phyloP scores from a whole-genome alignment of 1,140 invertebrate species.

The Varroa destructor region DNA sequence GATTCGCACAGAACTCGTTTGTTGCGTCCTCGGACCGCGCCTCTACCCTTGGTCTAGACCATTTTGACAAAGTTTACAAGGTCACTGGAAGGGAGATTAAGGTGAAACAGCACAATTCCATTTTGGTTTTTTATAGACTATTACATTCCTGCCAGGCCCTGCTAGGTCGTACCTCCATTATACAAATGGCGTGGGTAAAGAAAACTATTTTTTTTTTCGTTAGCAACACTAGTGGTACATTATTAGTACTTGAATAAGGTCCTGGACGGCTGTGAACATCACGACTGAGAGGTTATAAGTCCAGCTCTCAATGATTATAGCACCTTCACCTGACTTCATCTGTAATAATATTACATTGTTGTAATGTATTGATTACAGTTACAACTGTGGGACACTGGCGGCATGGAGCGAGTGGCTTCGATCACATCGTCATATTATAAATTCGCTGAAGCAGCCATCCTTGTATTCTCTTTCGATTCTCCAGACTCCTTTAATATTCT shows the following conservation, averaged over 20 bases:
- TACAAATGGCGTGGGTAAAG: no score
- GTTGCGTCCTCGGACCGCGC: constrained; percentile 58
- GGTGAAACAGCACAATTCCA: constrained; percentile 35
- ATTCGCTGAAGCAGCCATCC: constrained; percentile 75
- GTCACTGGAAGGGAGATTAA: constrained; percentile 37
- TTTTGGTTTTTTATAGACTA: neutral
- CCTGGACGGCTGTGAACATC: no score
- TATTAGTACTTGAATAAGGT: no score
- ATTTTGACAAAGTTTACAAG: constrained; percentile 49
- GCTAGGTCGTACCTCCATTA: neutral
- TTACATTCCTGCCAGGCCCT: neutral
- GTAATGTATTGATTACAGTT: constrained; percentile 47
- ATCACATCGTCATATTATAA: constrained; percentile 85
- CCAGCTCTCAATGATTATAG: no score
- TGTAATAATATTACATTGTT: no score
- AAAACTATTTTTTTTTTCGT: no score
- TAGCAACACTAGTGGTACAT: no score
- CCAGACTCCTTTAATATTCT: constrained; percentile 76
- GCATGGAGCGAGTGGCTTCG: constrained; percentile 83
- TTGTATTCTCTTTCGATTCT: constrained; percentile 78
- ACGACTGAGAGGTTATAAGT: no score
- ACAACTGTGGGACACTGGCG: constrained; percentile 82
- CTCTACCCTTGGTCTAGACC: constrained; percentile 78
- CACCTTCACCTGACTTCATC: no score
- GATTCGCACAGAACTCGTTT: constrained; percentile 77